Conservation (phyloP, 2,888 invertebrate species). For the Catotricha subobsoleta region DNA sequence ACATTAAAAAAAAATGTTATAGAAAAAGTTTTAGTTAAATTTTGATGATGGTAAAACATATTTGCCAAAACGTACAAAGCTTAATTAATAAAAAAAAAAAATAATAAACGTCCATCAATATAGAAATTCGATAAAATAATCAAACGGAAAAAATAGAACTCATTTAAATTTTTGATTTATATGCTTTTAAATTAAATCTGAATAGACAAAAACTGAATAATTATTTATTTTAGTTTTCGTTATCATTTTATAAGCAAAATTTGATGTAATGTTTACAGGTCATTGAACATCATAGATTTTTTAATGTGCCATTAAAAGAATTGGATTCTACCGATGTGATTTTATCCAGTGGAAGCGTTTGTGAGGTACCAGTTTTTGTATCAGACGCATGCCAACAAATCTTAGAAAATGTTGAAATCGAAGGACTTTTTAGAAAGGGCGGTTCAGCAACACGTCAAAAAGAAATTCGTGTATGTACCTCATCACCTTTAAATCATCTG, state of each 20-base stretch:
- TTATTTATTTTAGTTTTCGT: neutral
- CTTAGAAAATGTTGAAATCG: constrained; percentile 47
- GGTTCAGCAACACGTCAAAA: constrained; percentile 68
- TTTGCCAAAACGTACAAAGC: too few relatives aligned
- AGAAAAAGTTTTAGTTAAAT: too few relatives aligned
- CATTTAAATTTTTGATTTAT: too few relatives aligned
- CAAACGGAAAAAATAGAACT: too few relatives aligned
- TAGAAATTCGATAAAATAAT: too few relatives aligned
- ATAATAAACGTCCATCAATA: too few relatives aligned
- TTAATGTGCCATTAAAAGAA: constrained; percentile 34
- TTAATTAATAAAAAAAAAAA: too few relatives aligned
- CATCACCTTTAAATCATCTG: neutral
- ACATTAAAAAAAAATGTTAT: too few relatives aligned
- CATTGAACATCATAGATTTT: constrained; percentile 28
- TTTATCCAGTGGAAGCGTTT: constrained; percentile 47
- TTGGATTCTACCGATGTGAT: constrained; percentile 37
- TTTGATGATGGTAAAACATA: too few relatives aligned
- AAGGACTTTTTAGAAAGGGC: constrained; percentile 78
- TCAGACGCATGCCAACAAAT: constrained; percentile 53
- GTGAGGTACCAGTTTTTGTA: constrained; percentile 54
- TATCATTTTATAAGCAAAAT: neutral
- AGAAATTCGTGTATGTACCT: constrained; percentile 48
- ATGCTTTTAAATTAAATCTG: too few relatives aligned
- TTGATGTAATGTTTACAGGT: constrained; percentile 13
- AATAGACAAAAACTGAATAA: too few relatives aligned